Conservation (phyloP, 1,140 invertebrate genomes). For the Temnothorax curvispinosus region DNA sequence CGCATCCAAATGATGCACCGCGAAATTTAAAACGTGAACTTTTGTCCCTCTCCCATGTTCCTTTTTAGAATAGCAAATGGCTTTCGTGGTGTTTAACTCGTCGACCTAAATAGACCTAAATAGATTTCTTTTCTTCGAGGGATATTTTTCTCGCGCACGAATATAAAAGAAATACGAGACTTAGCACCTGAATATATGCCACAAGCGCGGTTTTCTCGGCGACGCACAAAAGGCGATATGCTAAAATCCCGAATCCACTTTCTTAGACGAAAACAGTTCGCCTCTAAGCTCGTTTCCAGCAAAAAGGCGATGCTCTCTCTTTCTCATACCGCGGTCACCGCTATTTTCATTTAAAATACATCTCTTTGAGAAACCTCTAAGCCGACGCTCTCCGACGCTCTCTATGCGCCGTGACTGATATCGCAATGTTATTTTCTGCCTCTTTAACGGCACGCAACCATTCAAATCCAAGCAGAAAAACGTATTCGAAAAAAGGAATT, state of each 20-base stretch:
- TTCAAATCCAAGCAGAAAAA: slow-evolving; percentile 47
- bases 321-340: neutral
- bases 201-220: slow-evolving; percentile 15
- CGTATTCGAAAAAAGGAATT: slow-evolving; percentile 60
- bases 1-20: neutral
- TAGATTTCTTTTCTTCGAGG: slow-evolving; percentile 39
- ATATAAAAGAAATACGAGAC: slow-evolving; percentile 1
- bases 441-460: slow-evolving; percentile 42
- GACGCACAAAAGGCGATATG: slow-evolving; percentile 45
- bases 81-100: slow-evolving; percentile 32
- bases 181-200: neutral
- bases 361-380: slow-evolving; percentile 46
- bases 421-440: slow-evolving; percentile 26
- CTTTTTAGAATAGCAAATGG: slow-evolving; percentile 31
- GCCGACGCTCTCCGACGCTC: neutral
- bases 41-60: neutral
- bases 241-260: slow-evolving; percentile 48
- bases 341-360: slow-evolving; percentile 70
- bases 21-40: slow-evolving; percentile 34
- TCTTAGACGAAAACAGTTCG: slow-evolving; percentile 46
- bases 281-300: slow-evolving; percentile 22
- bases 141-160: slow-evolving; percentile 16
- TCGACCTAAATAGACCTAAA: slow-evolving; percentile 26
- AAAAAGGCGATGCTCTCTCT: slow-evolving; percentile 6
- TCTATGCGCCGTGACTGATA: slow-evolving; percentile 63